These are phyloP conservation scores for Dysdera silvatica DNA, from an alignment of 1,140 invertebrate genomes.

Conservation along the genomic window DNA sequence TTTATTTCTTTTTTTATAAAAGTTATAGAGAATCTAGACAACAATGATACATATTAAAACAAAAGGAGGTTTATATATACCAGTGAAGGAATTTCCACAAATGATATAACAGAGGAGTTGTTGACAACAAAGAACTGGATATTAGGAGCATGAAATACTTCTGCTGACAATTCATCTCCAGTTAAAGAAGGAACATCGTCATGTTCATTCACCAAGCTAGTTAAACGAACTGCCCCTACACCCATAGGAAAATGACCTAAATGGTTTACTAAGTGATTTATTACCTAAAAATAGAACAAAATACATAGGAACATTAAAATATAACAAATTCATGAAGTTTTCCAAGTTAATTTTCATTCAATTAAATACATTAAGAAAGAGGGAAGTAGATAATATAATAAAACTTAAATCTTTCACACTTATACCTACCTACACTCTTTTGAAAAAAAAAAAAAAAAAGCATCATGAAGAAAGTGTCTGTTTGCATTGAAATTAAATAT, in stretches of 20 bases:
- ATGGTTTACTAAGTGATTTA: conserved; percentile 75
- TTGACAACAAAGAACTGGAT: conserved; percentile 80
- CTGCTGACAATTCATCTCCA: conserved; percentile 61
- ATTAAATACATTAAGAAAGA: background rate
- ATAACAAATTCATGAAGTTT: conserved; percentile 15
- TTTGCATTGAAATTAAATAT: too few relatives aligned
- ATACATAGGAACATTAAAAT: too few relatives aligned
- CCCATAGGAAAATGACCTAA: conserved; percentile 79
- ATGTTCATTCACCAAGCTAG: conserved; percentile 80
- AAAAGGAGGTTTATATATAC: too few relatives aligned
- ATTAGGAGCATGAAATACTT: conserved; percentile 79
- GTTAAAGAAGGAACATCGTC: conserved; percentile 74
- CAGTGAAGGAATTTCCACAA: conserved; percentile 83
- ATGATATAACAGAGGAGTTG: conserved; percentile 67
- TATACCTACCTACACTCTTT: too few relatives aligned
- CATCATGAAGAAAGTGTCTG: too few relatives aligned
- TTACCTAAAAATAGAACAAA: conserved; percentile 6
- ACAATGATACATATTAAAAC: too few relatives aligned
- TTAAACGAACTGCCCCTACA: conserved; percentile 70
- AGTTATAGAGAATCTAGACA: too few relatives aligned
- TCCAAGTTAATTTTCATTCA: background rate
- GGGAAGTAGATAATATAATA: too few relatives aligned
- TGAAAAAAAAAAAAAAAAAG: too few relatives aligned
- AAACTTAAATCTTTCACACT: too few relatives aligned
- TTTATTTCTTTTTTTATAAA: too few relatives aligned